Conservation (phyloP, 2,797 vertebrate genomes). For the Cuculus canorus region DNA sequence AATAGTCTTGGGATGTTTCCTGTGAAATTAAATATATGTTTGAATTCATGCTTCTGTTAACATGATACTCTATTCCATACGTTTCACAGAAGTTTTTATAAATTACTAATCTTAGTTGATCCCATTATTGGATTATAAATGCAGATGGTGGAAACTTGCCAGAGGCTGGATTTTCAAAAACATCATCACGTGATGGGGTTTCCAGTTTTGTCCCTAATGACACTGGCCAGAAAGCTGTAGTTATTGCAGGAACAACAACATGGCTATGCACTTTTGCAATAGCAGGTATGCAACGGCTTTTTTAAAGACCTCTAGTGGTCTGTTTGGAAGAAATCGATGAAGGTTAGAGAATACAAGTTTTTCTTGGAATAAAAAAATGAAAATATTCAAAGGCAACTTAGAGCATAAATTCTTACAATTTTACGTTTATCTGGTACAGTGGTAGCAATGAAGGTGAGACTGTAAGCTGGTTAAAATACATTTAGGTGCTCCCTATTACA, state of each 20-base stretch:
- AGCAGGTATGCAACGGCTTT: not conserved
- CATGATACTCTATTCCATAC: not conserved
- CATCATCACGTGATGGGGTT: not conserved
- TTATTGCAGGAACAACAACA: not conserved
- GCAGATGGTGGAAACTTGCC: not conserved
- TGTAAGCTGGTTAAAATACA: not conserved
- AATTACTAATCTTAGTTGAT: not conserved
- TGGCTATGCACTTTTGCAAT: not conserved
- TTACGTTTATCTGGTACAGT: not conserved
- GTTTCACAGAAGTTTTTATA: not conserved
- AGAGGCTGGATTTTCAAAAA: not conserved
- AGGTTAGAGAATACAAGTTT: not conserved
- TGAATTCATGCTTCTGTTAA: not conserved
- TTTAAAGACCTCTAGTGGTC: not conserved
- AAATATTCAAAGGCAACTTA: not conserved
- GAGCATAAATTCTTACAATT: not conserved
- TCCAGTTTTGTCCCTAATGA: not conserved
- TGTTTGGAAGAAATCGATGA: not conserved
- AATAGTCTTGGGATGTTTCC: not conserved
- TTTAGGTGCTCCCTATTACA: not conserved
- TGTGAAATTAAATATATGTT: not conserved
- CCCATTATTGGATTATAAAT: not conserved
- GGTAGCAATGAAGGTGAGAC: not conserved
- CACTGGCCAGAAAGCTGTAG: not conserved
- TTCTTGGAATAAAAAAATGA: not conserved